Conservation (phyloP, 1,140 invertebrate species). For the Drosophila orosa region DNA sequence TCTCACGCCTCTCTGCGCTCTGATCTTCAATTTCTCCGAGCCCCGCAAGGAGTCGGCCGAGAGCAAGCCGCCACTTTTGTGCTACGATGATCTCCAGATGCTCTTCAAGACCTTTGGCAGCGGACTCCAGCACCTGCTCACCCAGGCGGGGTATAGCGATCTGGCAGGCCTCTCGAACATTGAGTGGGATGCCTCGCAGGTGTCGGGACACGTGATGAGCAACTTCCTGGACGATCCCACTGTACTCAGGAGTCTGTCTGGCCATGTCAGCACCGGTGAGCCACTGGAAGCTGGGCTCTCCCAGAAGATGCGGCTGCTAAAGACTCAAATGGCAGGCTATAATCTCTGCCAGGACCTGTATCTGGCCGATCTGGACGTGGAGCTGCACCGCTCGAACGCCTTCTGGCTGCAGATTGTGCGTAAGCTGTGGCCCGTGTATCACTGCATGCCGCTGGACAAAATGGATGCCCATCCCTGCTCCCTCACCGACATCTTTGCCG, state of each 20-base stretch:
- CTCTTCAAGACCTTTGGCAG: constrained; percentile 95
- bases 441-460: constrained; percentile 89
- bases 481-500: constrained; percentile 90
- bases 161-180: constrained; percentile 93
- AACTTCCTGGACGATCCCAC: constrained; percentile 91
- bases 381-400: constrained; percentile 90
- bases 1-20: constrained; percentile 89
- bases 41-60: constrained; percentile 84
- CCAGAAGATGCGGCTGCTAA: constrained; percentile 87
- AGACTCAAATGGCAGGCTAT: constrained; percentile 91
- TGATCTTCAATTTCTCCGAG: constrained; percentile 93
- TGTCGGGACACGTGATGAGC: constrained; percentile 92
- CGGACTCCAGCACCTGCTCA: constrained; percentile 92
- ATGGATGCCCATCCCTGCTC: constrained; percentile 92
- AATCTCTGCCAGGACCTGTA: constrained; percentile 93
- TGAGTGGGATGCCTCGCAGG: constrained; percentile 95
- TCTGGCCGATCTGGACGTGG: constrained; percentile 92
- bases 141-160: constrained; percentile 91
- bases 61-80: constrained; percentile 89
- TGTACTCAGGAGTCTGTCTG: constrained; percentile 88
- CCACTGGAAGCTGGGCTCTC: constrained; percentile 88
- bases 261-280: constrained; percentile 90
- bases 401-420: constrained; percentile 93
- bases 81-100: constrained; percentile 89
- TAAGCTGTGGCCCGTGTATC: constrained; percentile 91